These are phyloP conservation scores for Mesitornis unicolor DNA, from an alignment of 2,113 vertebrate genomes.

Conservation along the genomic window DNA sequence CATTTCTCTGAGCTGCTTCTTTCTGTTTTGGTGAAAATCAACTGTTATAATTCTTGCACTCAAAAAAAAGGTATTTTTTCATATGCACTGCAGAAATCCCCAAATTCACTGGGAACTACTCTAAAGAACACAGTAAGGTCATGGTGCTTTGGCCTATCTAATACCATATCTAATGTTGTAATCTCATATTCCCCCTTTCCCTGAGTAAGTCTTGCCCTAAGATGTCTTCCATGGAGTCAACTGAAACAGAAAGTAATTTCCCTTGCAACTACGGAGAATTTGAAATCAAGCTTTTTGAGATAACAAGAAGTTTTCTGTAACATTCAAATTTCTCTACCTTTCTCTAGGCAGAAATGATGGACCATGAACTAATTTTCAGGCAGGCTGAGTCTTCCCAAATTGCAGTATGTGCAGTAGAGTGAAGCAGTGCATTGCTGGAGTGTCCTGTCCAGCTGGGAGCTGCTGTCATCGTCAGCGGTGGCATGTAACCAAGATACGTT, in stretches of 20 bases:
- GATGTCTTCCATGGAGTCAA: not conserved
- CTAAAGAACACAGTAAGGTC: not conserved
- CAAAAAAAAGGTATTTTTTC: not conserved
- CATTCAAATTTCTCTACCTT: not conserved
- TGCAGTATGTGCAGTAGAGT: not conserved
- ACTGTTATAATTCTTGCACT: not conserved
- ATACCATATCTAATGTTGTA: conserved; percentile 2
- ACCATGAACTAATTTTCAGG: not conserved
- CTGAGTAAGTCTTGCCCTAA: not conserved
- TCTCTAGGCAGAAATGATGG: not conserved
- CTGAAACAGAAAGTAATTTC: not conserved
- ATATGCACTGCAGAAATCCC: not conserved
- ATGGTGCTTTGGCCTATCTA: not conserved
- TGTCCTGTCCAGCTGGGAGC: not conserved
- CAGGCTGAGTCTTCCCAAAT: not conserved
- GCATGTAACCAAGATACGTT: not conserved
- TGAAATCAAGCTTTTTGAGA: not conserved
- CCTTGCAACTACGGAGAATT: not conserved
- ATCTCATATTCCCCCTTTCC: not conserved
- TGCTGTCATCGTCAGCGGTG: not conserved
- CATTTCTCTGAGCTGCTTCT: not conserved
- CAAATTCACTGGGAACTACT: not conserved
- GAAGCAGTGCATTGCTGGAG: not conserved
- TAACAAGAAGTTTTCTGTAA: not conserved
- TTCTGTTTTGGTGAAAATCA: not conserved